Base-by-base conservation (phyloP, 2,888 invertebrate species). In the Nyleta sp. region DNA sequence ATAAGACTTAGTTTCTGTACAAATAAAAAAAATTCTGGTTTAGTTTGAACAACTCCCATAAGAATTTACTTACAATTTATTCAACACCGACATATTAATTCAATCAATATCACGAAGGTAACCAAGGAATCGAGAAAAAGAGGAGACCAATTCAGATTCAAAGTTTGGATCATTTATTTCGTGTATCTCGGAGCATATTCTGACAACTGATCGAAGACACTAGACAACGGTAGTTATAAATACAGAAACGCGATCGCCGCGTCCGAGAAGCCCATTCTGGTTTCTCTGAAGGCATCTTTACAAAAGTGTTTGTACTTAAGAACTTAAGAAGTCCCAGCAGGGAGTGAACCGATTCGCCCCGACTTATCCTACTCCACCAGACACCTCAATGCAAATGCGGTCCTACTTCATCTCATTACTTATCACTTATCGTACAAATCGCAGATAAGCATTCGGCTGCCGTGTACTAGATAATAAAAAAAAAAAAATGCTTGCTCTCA, bases 391-490 rank as follows among this genome's bases (percentile, higher is more conserved):
- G 28, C 28, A 28, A 18, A 5, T 55, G 24, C 35, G 35, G n/a
- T 35, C 28, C 7, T 28, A 28, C 40, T n/a, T 40, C 22, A 18
- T 42, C 13, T 44, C 13, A 13, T 31, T 52, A 46, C 57, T 57
- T 42, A 59, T 64, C 52, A 50, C 6, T 57, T 38, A 64, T 70
- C 6, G 20, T 77, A 77, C 71, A 64, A 76, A 50, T 60, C 28
- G 50, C 53, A 46, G n/a, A 40, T 64, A 15, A 15, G 7, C 13
- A 46, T 50, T n/a, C n/a, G n/a, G n/a, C 28, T 10, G 1, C 15
- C 15, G 15, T 55, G 2, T 44, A 59, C 4, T 7, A 5, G 28
- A 28, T 28, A 5, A 35, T 13, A 35, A 35, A 35, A 35, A 35
- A 35, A 28, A 8, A 46, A 33, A 62, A 60, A 71, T 53, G n/a